These are phyloP conservation scores for Arctia plantaginis DNA, from an alignment of 2,888 invertebrate species.

Conservation along the genomic window DNA sequence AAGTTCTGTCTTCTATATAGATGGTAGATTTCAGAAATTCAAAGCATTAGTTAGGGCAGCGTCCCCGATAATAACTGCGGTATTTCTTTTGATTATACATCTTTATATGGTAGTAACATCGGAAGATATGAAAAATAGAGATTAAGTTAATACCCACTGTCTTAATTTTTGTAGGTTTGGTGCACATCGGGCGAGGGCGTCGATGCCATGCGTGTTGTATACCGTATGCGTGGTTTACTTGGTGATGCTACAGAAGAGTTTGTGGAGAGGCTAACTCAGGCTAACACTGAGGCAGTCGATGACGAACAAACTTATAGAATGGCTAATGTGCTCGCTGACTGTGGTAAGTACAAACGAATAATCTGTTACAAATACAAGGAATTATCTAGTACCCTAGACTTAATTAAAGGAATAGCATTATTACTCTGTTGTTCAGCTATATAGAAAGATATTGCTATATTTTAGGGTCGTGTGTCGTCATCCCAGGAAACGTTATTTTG, in stretches of 20 bases:
- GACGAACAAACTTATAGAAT: slow-evolving; percentile 95
- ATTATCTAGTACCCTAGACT: not conserved
- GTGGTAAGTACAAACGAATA: slow-evolving; percentile 63
- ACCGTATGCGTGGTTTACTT: slow-evolving; percentile 98
- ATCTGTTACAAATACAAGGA: not conserved
- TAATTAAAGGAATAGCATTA: not conserved
- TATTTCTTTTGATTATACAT: not conserved
- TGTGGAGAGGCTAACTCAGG: slow-evolving; percentile 95
- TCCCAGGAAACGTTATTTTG: not conserved
- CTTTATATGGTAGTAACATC: not conserved
- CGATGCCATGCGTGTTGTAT: slow-evolving; percentile 98
- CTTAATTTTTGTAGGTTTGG: slow-evolving; percentile 88
- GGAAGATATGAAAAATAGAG: too few relatives aligned
- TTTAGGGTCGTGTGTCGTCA: not conserved
- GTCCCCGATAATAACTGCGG: too few relatives aligned
- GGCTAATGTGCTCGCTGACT: slow-evolving; percentile 83
- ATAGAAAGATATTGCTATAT: not conserved
- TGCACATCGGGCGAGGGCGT: slow-evolving; percentile 95
- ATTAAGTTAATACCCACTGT: too few relatives aligned
- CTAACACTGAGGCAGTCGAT: slow-evolving; percentile 94
- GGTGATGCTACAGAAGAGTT: slow-evolving; percentile 99
- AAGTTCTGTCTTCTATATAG: too few relatives aligned
- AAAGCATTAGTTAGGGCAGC: too few relatives aligned
- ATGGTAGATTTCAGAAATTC: too few relatives aligned
- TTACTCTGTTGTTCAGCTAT: not conserved